phyloP scores from a whole-genome alignment of 2,113 vertebrate genomes.

The Canis aureus region DNA sequence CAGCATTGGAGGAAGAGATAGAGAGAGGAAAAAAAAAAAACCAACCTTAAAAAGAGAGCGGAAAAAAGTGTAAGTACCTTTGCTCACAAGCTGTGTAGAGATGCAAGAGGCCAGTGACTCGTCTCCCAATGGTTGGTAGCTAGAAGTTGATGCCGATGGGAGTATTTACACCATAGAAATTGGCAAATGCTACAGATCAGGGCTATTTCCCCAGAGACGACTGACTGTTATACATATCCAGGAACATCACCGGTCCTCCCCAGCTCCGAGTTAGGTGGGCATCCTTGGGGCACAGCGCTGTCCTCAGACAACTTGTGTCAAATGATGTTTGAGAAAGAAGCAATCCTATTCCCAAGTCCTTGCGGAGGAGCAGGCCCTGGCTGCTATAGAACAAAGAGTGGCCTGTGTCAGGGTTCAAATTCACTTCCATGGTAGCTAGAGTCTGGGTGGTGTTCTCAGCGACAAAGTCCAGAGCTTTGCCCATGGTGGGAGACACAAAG shows the following conservation, averaged over 20 bases:
- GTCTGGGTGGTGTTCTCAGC: background rate
- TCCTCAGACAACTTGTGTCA: background rate
- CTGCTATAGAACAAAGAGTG: background rate
- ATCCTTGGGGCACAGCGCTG: too few relatives aligned
- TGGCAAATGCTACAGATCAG: background rate
- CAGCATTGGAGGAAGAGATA: background rate
- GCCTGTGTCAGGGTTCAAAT: background rate
- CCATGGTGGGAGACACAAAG: rapidly evolving
- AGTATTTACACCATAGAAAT: background rate
- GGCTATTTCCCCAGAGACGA: background rate
- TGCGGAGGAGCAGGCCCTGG: background rate
- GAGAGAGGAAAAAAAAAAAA: background rate
- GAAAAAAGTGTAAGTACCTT: background rate
- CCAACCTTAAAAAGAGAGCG: background rate
- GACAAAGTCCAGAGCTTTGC: background rate
- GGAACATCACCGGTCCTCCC: background rate
- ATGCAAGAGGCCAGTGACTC: background rate
- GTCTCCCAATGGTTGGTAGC: background rate
- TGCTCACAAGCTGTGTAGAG: slow-evolving; percentile 6
- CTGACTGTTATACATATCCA: background rate
- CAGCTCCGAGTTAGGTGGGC: background rate
- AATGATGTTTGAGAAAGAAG: background rate
- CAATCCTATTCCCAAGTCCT: too few relatives aligned
- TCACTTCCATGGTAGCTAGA: background rate
- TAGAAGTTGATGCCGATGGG: background rate